Conservation (phyloP, 2,113 vertebrate genomes). For the Catharus minimus region DNA sequence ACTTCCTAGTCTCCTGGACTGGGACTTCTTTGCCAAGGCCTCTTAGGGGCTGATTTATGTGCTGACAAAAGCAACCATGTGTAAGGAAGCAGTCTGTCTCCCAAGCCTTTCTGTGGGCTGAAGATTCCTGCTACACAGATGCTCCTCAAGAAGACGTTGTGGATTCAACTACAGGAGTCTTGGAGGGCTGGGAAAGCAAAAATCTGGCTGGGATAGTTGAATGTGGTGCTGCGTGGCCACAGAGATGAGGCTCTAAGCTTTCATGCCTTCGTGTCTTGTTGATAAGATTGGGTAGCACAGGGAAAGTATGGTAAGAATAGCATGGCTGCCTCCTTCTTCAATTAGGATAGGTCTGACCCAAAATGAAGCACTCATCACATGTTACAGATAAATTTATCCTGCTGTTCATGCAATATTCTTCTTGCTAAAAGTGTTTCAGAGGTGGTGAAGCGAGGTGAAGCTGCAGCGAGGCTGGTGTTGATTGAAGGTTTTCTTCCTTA, state of each 20-base stretch:
- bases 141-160: background rate
- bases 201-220: background rate
- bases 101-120: background rate
- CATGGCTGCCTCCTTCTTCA: background rate
- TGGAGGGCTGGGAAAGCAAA: background rate
- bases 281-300: background rate
- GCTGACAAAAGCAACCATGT: slow-evolving; percentile 30
- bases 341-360: background rate
- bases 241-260: background rate
- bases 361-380: background rate
- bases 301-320: background rate
- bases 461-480: background rate
- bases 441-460: background rate
- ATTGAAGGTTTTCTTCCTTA: background rate
- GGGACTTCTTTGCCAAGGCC: background rate
- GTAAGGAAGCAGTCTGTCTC: slow-evolving; percentile 29
- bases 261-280: background rate
- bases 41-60: slow-evolving; percentile 12
- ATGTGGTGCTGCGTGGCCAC: background rate
- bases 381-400: background rate
- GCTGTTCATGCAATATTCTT: background rate
- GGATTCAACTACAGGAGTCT: background rate
- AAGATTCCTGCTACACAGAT: slow-evolving; percentile 26
- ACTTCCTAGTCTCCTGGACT: background rate
- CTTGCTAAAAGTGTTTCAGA: background rate